These are phyloP conservation scores for Cheilosia impressa DNA, from an alignment of 2,888 invertebrate genomes.

Conservation along the genomic window DNA sequence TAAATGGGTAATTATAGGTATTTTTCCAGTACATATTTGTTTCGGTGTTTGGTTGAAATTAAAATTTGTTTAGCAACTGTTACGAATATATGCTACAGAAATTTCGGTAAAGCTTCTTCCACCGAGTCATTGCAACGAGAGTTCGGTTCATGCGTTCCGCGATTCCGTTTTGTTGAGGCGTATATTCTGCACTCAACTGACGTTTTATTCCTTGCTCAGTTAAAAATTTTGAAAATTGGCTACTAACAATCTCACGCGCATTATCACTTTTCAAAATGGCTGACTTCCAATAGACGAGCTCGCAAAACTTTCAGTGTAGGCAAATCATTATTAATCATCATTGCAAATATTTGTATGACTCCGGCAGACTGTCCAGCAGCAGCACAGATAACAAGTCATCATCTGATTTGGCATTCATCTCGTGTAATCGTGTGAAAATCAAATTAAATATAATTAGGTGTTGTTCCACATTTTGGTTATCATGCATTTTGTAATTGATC, in stretches of 20 bases:
- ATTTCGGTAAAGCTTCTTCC: constrained; percentile 72
- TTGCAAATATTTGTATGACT: constrained; percentile 41
- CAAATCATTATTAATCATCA: too few species aligned
- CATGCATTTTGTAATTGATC: constrained; percentile 50
- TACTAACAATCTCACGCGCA: too few species aligned
- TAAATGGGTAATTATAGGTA: constrained; percentile 45
- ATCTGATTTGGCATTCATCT: constrained; percentile 22
- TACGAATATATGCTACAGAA: constrained; percentile 56
- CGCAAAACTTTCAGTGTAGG: too few species aligned
- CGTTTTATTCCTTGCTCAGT: not conserved
- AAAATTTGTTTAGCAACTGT: constrained; percentile 39
- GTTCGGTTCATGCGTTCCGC: constrained; percentile 8
- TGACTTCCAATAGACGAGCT: too few species aligned
- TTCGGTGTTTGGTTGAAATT: constrained; percentile 46
- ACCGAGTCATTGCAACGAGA: constrained; percentile 10
- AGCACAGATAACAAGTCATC: constrained; percentile 42
- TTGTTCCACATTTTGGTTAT: constrained; percentile 32
- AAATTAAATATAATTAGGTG: constrained; percentile 46
- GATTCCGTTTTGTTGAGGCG: too few species aligned
- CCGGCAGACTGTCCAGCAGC: constrained; percentile 36
- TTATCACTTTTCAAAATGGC: not conserved
- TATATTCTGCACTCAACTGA: not conserved
- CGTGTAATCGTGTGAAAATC: constrained; percentile 17
- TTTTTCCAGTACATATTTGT: constrained; percentile 54
- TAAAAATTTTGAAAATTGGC: constrained; percentile 4